Conservation (phyloP, 2,113 vertebrate species). For the Gavia stellata region DNA sequence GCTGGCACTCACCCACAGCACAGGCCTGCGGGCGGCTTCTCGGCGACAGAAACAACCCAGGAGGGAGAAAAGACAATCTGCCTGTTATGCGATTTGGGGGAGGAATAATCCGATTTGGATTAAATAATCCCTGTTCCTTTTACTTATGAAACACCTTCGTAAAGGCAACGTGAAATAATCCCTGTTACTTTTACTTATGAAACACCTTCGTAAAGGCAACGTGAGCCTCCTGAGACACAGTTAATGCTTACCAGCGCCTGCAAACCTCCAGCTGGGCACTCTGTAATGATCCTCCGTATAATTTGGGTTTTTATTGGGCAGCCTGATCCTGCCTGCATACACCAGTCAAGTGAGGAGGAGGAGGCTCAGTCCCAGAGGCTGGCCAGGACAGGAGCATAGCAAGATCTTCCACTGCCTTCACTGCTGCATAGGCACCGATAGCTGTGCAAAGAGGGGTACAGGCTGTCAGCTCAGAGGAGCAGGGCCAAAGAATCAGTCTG, state of each 20-base stretch:
- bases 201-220: background rate
- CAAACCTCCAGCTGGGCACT: background rate
- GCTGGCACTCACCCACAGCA: background rate
- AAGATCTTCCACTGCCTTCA: background rate
- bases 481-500: background rate
- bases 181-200: background rate
- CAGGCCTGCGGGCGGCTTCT: background rate
- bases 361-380: background rate
- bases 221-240: background rate
- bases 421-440: accelerated
- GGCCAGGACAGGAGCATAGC: background rate
- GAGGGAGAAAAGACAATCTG: background rate
- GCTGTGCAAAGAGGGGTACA: background rate
- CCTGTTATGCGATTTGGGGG: background rate
- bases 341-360: background rate
- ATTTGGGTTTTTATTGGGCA: background rate
- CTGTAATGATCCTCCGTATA: background rate
- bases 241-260: background rate
- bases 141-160: background rate
- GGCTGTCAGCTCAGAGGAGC: background rate
- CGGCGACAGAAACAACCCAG: background rate
- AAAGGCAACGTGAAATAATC: background rate
- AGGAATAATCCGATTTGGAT: background rate
- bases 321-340: background rate
- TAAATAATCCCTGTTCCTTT: background rate